Conservation (phyloP, 2,113 vertebrate species). For the Balaenoptera acutorostrata region DNA sequence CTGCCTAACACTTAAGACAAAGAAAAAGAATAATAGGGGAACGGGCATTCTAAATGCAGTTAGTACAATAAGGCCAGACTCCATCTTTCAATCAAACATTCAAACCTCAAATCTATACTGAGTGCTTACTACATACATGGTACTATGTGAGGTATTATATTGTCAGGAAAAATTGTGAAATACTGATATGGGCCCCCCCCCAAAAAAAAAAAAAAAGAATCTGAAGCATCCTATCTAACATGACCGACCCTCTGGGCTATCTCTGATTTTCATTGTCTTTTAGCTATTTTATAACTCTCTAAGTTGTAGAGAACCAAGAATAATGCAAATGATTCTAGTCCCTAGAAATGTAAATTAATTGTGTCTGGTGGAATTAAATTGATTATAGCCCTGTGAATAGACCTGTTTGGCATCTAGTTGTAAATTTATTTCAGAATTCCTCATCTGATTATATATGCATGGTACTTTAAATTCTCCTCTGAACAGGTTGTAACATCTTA, state of each 20-base stretch:
- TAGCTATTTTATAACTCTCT: background rate
- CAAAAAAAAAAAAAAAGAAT: background rate
- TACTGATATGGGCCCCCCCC: background rate
- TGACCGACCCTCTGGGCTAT: background rate
- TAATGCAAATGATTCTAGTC: background rate
- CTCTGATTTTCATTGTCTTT: background rate
- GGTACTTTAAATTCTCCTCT: background rate
- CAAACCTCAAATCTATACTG: background rate
- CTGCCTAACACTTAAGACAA: background rate
- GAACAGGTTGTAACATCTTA: background rate
- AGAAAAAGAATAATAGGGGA: background rate
- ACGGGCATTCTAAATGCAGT: background rate
- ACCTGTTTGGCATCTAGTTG: background rate
- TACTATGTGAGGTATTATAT: background rate
- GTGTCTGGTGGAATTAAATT: background rate
- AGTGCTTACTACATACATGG: background rate
- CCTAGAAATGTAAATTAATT: slow-evolving; percentile 44
- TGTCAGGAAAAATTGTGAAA: background rate
- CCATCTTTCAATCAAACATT: background rate
- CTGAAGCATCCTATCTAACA: background rate
- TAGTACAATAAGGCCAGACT: background rate
- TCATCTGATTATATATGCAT: background rate
- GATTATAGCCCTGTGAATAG: slow-evolving; percentile 13
- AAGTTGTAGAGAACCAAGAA: background rate
- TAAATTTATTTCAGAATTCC: slow-evolving; percentile 26